Conservation (phyloP, 2,888 invertebrate genomes). For the Netelia melanura region DNA sequence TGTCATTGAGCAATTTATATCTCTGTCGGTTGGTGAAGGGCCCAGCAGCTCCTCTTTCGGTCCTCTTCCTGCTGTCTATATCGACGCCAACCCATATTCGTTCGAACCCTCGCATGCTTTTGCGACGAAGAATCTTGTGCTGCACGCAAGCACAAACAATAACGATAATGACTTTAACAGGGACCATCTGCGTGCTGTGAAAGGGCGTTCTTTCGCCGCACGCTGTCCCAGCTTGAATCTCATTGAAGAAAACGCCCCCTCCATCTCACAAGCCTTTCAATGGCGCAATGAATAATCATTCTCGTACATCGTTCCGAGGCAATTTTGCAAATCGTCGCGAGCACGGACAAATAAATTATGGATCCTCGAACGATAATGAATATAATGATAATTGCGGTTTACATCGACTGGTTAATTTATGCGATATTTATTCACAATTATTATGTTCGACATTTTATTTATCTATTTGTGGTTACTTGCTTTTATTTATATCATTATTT, state of each 20-base stretch:
- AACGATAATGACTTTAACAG: conserved; percentile 77
- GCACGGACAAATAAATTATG: conserved; percentile 23
- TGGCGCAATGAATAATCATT: conserved; percentile 49
- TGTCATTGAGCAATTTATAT: conserved; percentile 70
- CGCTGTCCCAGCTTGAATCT: conserved; percentile 58
- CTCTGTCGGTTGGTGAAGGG: conserved; percentile 47
- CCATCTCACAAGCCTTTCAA: conserved; percentile 33
- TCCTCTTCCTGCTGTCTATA: conserved; percentile 59
- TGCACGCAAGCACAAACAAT: conserved; percentile 74
- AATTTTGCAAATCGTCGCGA: conserved; percentile 43
- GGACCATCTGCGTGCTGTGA: conserved; percentile 72
- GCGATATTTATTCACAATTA: conserved; percentile 40
- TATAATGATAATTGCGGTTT: conserved; percentile 60
- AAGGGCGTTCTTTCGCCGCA: conserved; percentile 45
- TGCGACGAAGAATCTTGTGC: conserved; percentile 56
- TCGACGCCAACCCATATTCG: conserved; percentile 40
- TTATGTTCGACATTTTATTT: conserved; percentile 27
- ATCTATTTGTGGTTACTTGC: neutral
- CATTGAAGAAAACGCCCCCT: conserved; percentile 48
- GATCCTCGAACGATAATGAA: conserved; percentile 53
- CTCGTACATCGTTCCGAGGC: conserved; percentile 23
- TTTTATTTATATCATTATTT: neutral
- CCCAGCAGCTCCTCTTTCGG: conserved; percentile 38
- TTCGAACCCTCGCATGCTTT: conserved; percentile 45
- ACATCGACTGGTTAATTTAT: conserved; percentile 31